Percentiles rank a stretch among this genome's conserved stretches.
Evolutionary conservation across 2,888 invertebrate genomes (phyloP).

Genomic region (Leucoma salicis): DNA sequence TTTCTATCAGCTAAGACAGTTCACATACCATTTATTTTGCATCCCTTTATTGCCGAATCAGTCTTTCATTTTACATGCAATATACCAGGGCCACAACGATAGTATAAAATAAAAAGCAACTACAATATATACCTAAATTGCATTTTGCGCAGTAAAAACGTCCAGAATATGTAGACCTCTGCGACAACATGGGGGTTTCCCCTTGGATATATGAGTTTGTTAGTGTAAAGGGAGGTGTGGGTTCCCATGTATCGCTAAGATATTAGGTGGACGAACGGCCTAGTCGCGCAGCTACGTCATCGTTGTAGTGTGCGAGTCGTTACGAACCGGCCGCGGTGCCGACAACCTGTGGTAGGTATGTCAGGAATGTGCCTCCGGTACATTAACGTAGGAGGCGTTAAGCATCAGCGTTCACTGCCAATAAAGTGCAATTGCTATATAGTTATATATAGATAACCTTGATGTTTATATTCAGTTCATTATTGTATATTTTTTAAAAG

Average conservation of each 20-base stretch:
- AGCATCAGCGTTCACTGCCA: conserved; percentile 49
- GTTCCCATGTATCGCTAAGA: conserved; percentile 27
- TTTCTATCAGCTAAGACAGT: too few species aligned
- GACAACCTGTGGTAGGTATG: conserved; percentile 74
- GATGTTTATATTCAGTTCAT: too few species aligned
- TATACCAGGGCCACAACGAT: too few species aligned
- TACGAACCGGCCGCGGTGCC: conserved; percentile 63
- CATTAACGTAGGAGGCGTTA: conserved; percentile 70
- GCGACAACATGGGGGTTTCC: conserved; percentile 31
- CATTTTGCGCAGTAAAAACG: conserved; percentile 24
- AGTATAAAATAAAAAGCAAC: too few species aligned
- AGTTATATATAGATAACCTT: too few species aligned
- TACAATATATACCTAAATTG: too few species aligned
- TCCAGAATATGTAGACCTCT: conserved; percentile 34
- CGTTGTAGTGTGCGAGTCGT: conserved; percentile 50
- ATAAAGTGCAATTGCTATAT: conserved; percentile 50
- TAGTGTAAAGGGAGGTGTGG: conserved; percentile 32
- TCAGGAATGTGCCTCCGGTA: conserved; percentile 70
- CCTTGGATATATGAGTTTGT: conserved; percentile 20
- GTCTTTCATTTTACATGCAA: too few species aligned
- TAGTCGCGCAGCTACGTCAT: conserved; percentile 62
- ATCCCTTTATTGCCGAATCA: too few species aligned
- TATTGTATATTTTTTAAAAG: too few species aligned
- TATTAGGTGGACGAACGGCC: conserved; percentile 53
- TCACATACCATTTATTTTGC: too few species aligned